Evolutionary conservation across 1,140 invertebrate genomes (phyloP).

Genomic region (Theocolax elegans): DNA sequence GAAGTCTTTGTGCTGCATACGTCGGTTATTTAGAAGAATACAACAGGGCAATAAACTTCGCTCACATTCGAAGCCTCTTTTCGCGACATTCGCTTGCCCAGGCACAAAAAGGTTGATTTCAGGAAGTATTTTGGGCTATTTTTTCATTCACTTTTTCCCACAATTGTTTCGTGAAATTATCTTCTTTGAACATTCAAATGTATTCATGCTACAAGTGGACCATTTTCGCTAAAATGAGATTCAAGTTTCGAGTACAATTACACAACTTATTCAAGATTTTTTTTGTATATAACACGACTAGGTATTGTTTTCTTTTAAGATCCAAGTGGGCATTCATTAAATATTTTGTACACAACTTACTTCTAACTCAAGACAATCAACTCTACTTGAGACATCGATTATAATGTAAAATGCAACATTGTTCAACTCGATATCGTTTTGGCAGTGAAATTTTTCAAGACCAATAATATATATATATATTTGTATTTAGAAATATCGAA

Average conservation of each 20-base stretch:
- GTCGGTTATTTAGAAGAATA: conserved; percentile 29
- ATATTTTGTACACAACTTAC: conserved; percentile 23
- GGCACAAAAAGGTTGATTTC: conserved; percentile 41
- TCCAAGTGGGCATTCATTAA: background rate
- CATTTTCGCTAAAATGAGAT: conserved; percentile 19
- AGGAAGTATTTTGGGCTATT: conserved; percentile 30
- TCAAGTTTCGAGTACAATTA: background rate
- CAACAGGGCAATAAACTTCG: conserved; percentile 19
- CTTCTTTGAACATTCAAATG: conserved; percentile 11
- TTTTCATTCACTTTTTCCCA: background rate
- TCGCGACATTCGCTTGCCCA: conserved; percentile 17
- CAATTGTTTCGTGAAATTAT: background rate
- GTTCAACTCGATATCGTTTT: conserved; percentile 20
- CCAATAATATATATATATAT: background rate
- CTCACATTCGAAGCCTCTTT: background rate
- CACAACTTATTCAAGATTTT: background rate
- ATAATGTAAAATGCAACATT: conserved; percentile 30
- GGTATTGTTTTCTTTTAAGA: background rate
- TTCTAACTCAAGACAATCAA: background rate
- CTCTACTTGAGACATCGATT: conserved; percentile 5
- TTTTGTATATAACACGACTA: conserved; percentile 6
- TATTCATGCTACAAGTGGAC: conserved; percentile 38
- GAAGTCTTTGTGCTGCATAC: conserved; percentile 30
- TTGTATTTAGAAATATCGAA: conserved; percentile 16
- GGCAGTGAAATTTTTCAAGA: conserved; percentile 37